These are phyloP conservation scores for Thunnus thynnus DNA, from an alignment of 2,113 vertebrate species.

Conservation along the genomic window DNA sequence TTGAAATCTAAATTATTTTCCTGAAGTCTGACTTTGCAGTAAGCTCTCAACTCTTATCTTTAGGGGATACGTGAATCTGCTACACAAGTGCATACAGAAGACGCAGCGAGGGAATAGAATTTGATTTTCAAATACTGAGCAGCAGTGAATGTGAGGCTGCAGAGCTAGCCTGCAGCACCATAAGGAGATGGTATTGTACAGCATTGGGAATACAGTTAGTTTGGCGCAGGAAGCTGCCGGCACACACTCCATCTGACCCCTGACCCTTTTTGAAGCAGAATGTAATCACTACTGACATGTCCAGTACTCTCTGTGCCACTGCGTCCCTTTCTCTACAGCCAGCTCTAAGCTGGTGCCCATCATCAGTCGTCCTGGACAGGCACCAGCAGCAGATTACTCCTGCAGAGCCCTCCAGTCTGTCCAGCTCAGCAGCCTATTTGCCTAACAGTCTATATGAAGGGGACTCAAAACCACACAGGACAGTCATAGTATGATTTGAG, in stretches of 20 bases:
- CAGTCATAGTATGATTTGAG: conserved; percentile 1
- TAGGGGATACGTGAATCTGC: background rate
- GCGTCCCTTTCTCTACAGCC: conserved; percentile 27
- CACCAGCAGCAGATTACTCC: conserved; percentile 47
- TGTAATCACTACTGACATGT: conserved; percentile 71
- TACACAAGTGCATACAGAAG: background rate
- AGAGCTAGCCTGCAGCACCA: conserved; percentile 12
- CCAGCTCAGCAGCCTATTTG: conserved; percentile 41
- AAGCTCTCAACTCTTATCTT: conserved; percentile 9
- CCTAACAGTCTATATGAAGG: conserved; percentile 21
- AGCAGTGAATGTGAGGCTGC: conserved; percentile 8
- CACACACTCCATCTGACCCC: conserved; percentile 58
- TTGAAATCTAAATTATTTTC: background rate
- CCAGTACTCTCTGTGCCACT: conserved; percentile 62
- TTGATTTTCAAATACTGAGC: conserved; percentile 30
- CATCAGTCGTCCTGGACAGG: conserved; percentile 44
- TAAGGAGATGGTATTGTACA: conserved; percentile 18
- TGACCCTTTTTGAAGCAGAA: conserved; percentile 60
- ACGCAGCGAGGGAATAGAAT: conserved; percentile 19
- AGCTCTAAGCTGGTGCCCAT: conserved; percentile 61
- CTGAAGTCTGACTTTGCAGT: conserved; percentile 1
- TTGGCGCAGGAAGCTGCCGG: conserved; percentile 30
- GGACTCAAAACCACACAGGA: conserved; percentile 25
- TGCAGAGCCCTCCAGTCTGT: conserved; percentile 34
- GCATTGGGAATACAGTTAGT: conserved; percentile 32